A percentile compares a stretch with the other conserved stretches of the same genome.
phyloP scores from a whole-genome alignment of 2,797 vertebrate species.

The Epinephelus coioides region DNA sequence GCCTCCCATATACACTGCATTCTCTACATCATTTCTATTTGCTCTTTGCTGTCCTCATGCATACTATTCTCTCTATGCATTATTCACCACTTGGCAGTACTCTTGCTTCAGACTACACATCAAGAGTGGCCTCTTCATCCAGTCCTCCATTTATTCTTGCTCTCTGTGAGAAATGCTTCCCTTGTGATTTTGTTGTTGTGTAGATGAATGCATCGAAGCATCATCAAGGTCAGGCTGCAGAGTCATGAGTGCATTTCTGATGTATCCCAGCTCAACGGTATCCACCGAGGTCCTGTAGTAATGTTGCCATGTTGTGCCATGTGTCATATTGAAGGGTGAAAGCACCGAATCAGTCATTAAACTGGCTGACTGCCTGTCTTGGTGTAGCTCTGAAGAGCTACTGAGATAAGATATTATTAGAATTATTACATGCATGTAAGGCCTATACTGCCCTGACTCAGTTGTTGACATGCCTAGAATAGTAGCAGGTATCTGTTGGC shows the following conservation, averaged over 20 bases:
- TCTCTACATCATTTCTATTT: constrained; percentile 30
- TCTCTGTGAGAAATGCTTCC: neutral
- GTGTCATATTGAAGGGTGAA: neutral
- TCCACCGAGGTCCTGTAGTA: neutral
- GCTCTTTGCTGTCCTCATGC: constrained; percentile 15
- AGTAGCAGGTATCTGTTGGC: neutral
- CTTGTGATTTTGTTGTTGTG: constrained; percentile 28
- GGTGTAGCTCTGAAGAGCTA: neutral
- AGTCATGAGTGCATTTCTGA: constrained; percentile 16
- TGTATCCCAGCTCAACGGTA: neutral
- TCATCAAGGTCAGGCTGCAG: constrained; percentile 25
- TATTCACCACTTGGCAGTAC: constrained; percentile 62
- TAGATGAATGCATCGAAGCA: constrained; percentile 32
- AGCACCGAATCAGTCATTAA: constrained; percentile 7
- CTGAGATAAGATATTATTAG: neutral
- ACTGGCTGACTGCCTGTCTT: neutral
- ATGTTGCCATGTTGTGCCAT: neutral
- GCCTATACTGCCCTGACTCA: neutral
- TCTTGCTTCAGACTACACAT: constrained; percentile 35
- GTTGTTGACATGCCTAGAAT: neutral
- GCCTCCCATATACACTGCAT: neutral
- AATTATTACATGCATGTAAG: neutral
- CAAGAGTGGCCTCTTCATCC: constrained; percentile 47
- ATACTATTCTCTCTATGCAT: constrained; percentile 46
- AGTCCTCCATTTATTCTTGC: constrained; percentile 33